Evolutionary conservation across 2,113 vertebrate genomes (phyloP).

Genomic region (Eurystomus gularis): DNA sequence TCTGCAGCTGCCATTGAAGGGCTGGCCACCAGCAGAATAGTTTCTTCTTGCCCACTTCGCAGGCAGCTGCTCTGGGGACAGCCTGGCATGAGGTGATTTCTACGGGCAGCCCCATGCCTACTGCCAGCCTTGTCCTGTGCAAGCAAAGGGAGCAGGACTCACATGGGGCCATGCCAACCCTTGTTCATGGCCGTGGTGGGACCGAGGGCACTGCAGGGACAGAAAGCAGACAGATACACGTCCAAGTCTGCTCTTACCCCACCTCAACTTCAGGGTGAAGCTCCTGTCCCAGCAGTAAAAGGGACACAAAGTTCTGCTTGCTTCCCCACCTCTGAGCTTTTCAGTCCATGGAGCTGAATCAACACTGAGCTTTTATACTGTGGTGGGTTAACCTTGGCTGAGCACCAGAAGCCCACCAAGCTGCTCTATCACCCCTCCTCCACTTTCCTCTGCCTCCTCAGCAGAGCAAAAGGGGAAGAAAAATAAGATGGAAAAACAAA

Average conservation of each 20-base stretch:
- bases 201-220: not conserved
- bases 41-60: not conserved
- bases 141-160: not conserved
- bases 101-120: not conserved
- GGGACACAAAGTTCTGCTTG: too few relatives aligned
- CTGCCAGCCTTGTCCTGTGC: not conserved
- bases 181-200: not conserved
- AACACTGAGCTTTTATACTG: not conserved
- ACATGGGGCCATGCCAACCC: not conserved
- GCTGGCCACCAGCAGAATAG: not conserved
- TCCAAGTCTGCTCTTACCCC: not conserved
- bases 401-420: too few relatives aligned
- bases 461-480: too few relatives aligned
- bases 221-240: accelerated
- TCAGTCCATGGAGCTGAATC: not conserved
- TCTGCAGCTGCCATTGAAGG: not conserved
- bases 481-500: too few relatives aligned
- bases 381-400: too few relatives aligned
- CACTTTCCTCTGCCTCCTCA: too few relatives aligned
- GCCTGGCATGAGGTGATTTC: not conserved
- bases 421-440: too few relatives aligned
- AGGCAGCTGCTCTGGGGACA: not conserved
- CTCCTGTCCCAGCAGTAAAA: not conserved
- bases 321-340: not conserved
- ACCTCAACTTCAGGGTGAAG: not conserved